Evolutionary conservation across 2,888 invertebrate species (phyloP), one percentile per base, ranked within the genome.

Genomic region (Scaptomyza caliginosa): DNA sequence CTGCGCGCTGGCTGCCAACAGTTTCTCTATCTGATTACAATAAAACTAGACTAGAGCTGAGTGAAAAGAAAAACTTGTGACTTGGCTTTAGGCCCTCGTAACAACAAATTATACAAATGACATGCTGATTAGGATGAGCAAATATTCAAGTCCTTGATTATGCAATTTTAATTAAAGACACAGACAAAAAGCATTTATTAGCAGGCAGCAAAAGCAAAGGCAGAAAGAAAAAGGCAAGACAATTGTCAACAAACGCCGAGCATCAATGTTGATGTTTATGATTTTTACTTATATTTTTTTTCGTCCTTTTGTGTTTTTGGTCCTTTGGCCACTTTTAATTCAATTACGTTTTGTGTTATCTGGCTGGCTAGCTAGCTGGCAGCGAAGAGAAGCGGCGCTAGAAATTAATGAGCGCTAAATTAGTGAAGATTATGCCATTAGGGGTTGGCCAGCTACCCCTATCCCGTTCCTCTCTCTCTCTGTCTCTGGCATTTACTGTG

Each of bases 371-470:
- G 26, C 10, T 28, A 3, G 0, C 26, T 28, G 17, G 50, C 36
- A 7, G 36, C 40, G 43, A 42, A 42, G 63, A 55, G 58, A 50
- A 34, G 32, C 50, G 73, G 66, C 70, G 82, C 71, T 78, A 66
- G 78, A 86, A 89, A 88, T 88, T 87, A 88, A 89, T 88, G 89
- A 85, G 86, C 72, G 77, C 82, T 82, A 87, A 89, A 88, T 88
- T 89, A 83, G 86, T 80, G 67, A 72, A 86, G 86, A 89, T 89
- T 86, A 89, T 77, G 86, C 82, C 89, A 88, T 88, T 89, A 88
- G 82, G 82, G 79, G 86, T 74, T 38, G 74, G 60, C 56, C 42
- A n/a, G 3, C 51, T 56, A 52, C 52, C 60, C 57, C 60, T 52
- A 58, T 19, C 24, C 24, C 21, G 11, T 11, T 2, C 11, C 10